Evolutionary conservation across 2,113 vertebrate species (phyloP).

Genomic region (Dromaius novaehollandiae): DNA sequence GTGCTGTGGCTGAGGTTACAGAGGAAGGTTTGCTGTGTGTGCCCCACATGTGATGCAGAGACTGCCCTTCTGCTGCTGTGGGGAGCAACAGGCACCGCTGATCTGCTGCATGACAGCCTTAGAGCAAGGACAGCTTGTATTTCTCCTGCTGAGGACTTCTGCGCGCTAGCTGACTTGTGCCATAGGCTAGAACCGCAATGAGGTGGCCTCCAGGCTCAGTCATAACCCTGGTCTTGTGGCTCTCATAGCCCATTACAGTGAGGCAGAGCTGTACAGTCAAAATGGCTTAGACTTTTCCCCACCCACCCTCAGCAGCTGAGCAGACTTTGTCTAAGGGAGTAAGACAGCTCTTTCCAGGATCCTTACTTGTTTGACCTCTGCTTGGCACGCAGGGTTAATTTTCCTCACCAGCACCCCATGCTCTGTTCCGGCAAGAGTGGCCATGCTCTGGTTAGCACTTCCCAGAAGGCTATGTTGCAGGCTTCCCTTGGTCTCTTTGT

Average conservation of each 20-base stretch:
- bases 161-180: not conserved
- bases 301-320: not conserved
- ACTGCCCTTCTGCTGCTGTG: not conserved
- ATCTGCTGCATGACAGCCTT: not conserved
- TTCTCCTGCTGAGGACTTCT: not conserved
- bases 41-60: not conserved
- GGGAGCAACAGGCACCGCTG: rapidly evolving
- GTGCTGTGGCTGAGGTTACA: not conserved
- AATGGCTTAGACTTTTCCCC: not conserved
- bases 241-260: not conserved
- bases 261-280: not conserved
- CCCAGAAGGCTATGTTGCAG: rapidly evolving
- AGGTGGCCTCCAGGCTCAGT: rapidly evolving
- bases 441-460: rapidly evolving
- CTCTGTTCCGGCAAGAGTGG: not conserved
- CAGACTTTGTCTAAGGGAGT: not conserved
- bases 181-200: not conserved
- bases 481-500: not conserved
- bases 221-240: rapidly evolving
- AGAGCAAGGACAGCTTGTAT: not conserved
- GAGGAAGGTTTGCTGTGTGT: not conserved
- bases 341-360: not conserved
- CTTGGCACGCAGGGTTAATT: not conserved
- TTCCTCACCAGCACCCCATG: not conserved
- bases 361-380: not conserved